Evolutionary conservation across 1,140 invertebrate species (phyloP).

Genomic region (Bombus pascuorum): DNA sequence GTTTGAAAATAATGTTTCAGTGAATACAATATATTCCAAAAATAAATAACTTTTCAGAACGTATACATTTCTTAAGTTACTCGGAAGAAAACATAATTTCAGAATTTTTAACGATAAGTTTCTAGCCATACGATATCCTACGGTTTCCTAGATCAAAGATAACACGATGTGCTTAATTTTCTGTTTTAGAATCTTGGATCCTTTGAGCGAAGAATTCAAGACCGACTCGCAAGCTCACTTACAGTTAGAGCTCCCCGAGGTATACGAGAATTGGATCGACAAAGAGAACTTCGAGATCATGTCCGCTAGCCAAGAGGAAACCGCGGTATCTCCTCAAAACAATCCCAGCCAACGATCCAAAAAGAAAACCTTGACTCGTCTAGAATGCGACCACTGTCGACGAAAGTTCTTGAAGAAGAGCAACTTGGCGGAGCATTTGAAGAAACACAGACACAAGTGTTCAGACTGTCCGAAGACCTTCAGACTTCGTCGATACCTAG

Average conservation of each 20-base stretch:
- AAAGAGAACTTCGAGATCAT: slow-evolving; percentile 5
- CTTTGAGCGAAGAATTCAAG: slow-evolving; percentile 55
- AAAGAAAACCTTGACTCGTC: not conserved
- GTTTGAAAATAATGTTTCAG: not conserved
- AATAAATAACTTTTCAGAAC: not conserved
- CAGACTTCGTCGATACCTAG: slow-evolving; percentile 57
- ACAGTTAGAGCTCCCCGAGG: not conserved
- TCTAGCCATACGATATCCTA: too few species aligned
- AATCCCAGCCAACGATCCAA: not conserved
- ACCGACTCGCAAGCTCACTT: not conserved
- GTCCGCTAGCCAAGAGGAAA: not conserved
- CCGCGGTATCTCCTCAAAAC: not conserved
- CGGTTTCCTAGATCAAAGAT: not conserved
- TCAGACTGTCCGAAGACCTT: slow-evolving; percentile 66
- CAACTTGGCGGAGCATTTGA: slow-evolving; percentile 78
- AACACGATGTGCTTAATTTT: slow-evolving; percentile 32
- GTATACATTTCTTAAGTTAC: not conserved
- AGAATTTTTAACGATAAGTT: not conserved
- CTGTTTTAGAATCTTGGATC: slow-evolving; percentile 67
- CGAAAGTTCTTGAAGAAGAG: slow-evolving; percentile 81
- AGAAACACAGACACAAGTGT: slow-evolving; percentile 73
- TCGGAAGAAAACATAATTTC: not conserved
- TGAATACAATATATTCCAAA: not conserved
- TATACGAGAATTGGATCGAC: slow-evolving; percentile 19
- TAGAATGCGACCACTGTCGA: slow-evolving; percentile 61